phyloP scores from a whole-genome alignment of 2,888 invertebrate species.

The Thecocarcelia acutangulata region DNA sequence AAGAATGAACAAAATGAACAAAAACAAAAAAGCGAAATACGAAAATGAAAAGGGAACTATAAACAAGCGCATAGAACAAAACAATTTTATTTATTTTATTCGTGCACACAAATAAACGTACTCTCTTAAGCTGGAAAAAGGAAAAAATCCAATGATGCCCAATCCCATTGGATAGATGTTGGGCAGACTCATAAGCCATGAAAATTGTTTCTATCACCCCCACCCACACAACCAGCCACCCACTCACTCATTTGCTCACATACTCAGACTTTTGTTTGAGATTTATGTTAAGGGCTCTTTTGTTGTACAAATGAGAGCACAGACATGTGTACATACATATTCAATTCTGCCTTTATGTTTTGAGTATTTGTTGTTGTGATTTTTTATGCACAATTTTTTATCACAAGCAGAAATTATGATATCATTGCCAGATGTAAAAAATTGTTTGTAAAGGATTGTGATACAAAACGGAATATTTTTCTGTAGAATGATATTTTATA shows the following conservation, averaged over 20 bases:
- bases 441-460: no score
- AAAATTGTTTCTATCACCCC: constrained; percentile 16
- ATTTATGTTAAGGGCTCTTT: constrained; percentile 54
- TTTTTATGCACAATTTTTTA: no score
- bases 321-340: background rate
- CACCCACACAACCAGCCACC: constrained; percentile 39
- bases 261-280: constrained; percentile 24
- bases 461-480: no score
- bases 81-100: constrained; percentile 13
- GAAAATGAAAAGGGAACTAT: constrained; percentile 13
- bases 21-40: no score
- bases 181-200: constrained; percentile 51
- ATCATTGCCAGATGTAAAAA: no score
- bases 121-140: constrained; percentile 13
- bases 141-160: constrained; percentile 55
- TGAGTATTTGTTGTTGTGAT: constrained; percentile 7
- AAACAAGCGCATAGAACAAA: constrained; percentile 29
- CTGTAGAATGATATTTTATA: no score
- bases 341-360: background rate
- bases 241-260: constrained; percentile 19
- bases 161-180: constrained; percentile 64
- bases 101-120: constrained; percentile 9
- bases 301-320: constrained; percentile 41
- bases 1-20: no score
- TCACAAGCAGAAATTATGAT: no score